These are phyloP conservation scores for Laspeyria flexula DNA, from an alignment of 2,888 invertebrate species.

Conservation along the genomic window DNA sequence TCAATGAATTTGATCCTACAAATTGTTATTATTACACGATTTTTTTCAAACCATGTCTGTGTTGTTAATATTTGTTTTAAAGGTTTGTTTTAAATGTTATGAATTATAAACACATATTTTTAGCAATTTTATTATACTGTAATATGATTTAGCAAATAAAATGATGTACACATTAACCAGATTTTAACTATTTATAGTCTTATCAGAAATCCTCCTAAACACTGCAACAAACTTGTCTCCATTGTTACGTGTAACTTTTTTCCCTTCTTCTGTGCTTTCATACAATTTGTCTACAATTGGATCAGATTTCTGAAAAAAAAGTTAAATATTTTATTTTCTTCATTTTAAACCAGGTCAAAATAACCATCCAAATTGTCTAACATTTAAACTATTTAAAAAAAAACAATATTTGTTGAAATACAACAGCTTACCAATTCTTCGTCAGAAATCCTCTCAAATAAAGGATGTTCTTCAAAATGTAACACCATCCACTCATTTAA, in stretches of 20 bases:
- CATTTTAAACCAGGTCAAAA: too few species aligned
- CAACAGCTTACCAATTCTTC: constrained; percentile 92
- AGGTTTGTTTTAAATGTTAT: too few species aligned
- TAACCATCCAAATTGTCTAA: too few species aligned
- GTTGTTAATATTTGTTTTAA: too few species aligned
- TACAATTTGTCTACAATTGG: constrained; percentile 95
- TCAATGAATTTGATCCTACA: too few species aligned
- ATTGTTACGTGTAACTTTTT: constrained; percentile 98
- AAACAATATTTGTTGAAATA: too few species aligned
- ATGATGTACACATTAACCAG: constrained; percentile 16
- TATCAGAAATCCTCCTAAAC: constrained; percentile 88
- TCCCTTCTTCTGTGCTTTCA: constrained; percentile 98
- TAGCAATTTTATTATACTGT: too few species aligned
- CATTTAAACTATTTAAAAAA: too few species aligned
- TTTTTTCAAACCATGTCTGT: too few species aligned
- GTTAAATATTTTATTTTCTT: background rate
- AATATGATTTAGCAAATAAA: constrained; percentile 38
- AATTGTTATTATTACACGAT: too few species aligned
- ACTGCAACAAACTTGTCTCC: constrained; percentile 97
- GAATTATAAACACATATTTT: too few species aligned
- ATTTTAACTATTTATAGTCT: constrained; percentile 28
- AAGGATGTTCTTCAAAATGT: constrained; percentile 95
- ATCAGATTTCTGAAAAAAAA: constrained; percentile 89
- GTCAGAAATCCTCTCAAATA: constrained; percentile 91
- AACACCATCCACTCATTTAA: constrained; percentile 98